These are phyloP conservation scores for Xenopus petersii DNA, from an alignment of 2,797 vertebrate species.

Conservation along the genomic window DNA sequence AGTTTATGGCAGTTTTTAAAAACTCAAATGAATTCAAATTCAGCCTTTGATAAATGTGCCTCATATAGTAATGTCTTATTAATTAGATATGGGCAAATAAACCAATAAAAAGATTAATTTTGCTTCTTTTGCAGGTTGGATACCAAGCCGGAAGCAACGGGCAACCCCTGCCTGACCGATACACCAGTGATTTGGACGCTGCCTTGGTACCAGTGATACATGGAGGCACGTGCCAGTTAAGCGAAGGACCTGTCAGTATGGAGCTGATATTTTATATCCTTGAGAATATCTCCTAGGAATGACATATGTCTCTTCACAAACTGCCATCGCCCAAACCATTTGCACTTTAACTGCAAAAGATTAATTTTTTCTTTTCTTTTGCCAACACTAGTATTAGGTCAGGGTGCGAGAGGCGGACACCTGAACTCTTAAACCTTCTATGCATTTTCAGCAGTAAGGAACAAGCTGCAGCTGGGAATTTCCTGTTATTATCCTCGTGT, in stretches of 20 bases:
- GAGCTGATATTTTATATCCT: conserved; percentile 98
- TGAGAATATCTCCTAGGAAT: conserved; percentile 90
- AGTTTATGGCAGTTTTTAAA: too few relatives aligned
- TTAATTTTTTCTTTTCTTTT: conserved; percentile 79
- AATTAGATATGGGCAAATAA: too few relatives aligned
- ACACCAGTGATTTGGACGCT: conserved; percentile 96
- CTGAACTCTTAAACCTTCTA: conserved; percentile 72
- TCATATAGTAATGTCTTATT: too few relatives aligned
- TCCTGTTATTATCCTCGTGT: conserved; percentile 60
- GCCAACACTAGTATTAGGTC: conserved; percentile 69
- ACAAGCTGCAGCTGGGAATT: conserved; percentile 65
- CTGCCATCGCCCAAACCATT: conserved; percentile 73
- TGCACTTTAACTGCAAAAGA: conserved; percentile 80
- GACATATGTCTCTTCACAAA: conserved; percentile 64
- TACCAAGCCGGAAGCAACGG: conserved; percentile 97
- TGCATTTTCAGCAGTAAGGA: conserved; percentile 70
- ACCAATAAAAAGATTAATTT: too few relatives aligned
- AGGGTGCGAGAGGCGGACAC: conserved; percentile 55
- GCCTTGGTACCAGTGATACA: conserved; percentile 97
- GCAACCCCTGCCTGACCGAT: conserved; percentile 87
- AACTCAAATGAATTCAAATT: too few relatives aligned
- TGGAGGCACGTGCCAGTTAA: conserved; percentile 90
- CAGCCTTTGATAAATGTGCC: too few relatives aligned
- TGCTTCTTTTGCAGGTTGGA: conserved; percentile 77
- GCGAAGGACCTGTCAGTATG: conserved; percentile 91